Base-by-base conservation (phyloP, 2,888 invertebrate genomes). In the Drosophila demipolita region DNA sequence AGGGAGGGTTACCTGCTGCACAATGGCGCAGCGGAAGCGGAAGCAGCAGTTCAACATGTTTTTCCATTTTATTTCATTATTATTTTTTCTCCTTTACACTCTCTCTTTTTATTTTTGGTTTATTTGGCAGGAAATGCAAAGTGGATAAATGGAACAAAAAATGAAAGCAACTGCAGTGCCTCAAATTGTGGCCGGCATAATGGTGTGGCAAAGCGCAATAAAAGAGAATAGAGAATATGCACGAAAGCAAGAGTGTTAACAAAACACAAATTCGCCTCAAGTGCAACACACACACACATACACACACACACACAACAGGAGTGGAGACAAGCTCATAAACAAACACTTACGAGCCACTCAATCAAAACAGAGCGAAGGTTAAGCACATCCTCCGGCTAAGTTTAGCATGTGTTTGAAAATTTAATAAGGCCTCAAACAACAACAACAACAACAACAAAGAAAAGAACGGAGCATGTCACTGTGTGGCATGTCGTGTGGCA, bases 1-100 rank as follows among this genome's bases (percentile, higher is more conserved):
- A 20, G 38, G 55, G 64, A 29, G 66, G 68, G 50, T 64, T 57
- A 73, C 63, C 78, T 81, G 70, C 72, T 83, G 83, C 87, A 85
- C 89, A 89, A 87, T 87, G 90, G 82, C 87, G 87, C 87, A 87
- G 87, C 90, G 87, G 87, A 90, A 87, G 83, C 88, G 90, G 87
- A 87, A 90, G 90, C 81, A 73, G 74, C 84, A 88, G 80, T 83
- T 78, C 78, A 83, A 73, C 72, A 70, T 80, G 60, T 62, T 75
- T 66, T 57, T 73, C 17, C 17, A 52, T 52, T 79, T 73, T 64
- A 45, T 65, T 65, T 33, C 23, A 29, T 45, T 26, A 58, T 61
- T 26, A 61, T 53, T 53, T 67, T 42, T 61, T 48, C 29, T 29
- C 7, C 48, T 66, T 35, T 61, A 54, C 64, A 57, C 23, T 23